These are phyloP conservation scores for Ciconia maguari DNA, from an alignment of 2,113 vertebrate species.

Conservation along the genomic window DNA sequence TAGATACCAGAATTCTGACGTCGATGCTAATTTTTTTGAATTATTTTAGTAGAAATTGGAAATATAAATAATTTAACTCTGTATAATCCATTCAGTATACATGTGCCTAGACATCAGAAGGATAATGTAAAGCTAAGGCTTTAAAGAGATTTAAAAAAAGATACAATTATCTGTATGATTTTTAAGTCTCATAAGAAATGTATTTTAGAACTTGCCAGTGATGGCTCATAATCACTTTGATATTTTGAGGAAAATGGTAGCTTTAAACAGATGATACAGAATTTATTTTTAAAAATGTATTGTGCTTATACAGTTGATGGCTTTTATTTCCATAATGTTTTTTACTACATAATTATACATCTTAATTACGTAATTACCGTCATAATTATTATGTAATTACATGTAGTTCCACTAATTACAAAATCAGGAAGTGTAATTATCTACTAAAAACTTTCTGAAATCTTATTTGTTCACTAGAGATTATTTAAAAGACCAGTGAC, in stretches of 20 bases:
- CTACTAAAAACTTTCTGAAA: constrained; percentile 85
- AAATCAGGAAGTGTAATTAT: constrained; percentile 87
- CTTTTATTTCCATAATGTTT: constrained; percentile 87
- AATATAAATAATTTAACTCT: constrained; percentile 15
- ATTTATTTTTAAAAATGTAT: constrained; percentile 84
- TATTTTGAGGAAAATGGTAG: constrained; percentile 79
- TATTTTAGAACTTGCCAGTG: constrained; percentile 74
- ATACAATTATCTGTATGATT: constrained; percentile 63
- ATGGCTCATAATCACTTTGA: constrained; percentile 77
- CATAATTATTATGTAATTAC: constrained; percentile 88
- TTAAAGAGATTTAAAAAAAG: constrained; percentile 37
- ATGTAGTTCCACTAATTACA: constrained; percentile 86
- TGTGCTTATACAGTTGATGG: constrained; percentile 84
- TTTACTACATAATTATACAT: constrained; percentile 88
- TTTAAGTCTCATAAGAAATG: constrained; percentile 66
- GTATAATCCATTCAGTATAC: neutral
- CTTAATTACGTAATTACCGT: constrained; percentile 86
- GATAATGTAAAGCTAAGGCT: constrained; percentile 18
- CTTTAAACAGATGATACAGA: constrained; percentile 77
- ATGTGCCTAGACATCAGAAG: neutral
- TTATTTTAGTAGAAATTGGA: constrained; percentile 11
- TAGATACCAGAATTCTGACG: neutral
- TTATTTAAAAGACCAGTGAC: constrained; percentile 80
- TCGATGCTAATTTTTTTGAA: neutral
- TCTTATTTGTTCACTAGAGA: constrained; percentile 79